Base-by-base conservation (phyloP, 2,888 invertebrate genomes). In the Orthosia gothica region DNA sequence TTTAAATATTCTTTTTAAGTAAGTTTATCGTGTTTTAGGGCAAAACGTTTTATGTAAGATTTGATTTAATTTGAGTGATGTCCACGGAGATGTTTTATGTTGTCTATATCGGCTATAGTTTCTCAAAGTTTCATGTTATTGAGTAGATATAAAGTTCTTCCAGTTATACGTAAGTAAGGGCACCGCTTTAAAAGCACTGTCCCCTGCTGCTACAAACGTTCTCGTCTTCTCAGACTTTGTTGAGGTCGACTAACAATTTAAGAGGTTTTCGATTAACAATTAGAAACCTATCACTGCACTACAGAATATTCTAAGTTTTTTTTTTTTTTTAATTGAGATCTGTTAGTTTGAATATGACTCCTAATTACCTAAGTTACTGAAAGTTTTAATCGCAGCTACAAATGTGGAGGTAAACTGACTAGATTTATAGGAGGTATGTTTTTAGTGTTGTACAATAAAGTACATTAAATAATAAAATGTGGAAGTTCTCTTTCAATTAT, bases 1-100 rank as follows among this genome's bases (percentile, higher is more conserved):
- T 64, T 76, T 67, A 78, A 79, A 87, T 76, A 71, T 81, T 84
- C 84, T 78, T 86, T 75, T 63, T 84, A 74, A 75, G 74, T 75
- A 57, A 52, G 45, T 83, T 68, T 65, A 67, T 58, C 57, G 55
- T 64, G 58, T 67, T 73, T 66, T 71, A 45, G 49, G 71, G 47
- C 11, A 59, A 76, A 63, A 4, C 65, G 57, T 77, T 64, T 73
- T 18, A 76, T 32, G 49, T 68, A 69, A 59, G 45, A 67, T 73
- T 71, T 77, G 5, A 71, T 81, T 70, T 73, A 9, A 67, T 80
- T 50, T 64, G 12, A 52, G 16, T 12, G 18, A 57, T 54, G 20
- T 55, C n/a, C 11, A 65, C 4, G 18, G 16, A 61, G 12, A 65
- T 45, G 32, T 57, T 32, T 32, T 32, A 32, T 32, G 7, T 32